A percentile compares a stretch with the other conserved stretches of the same genome.
Conservation (phyloP, 2,113 vertebrate genomes). For the Columba livia region DNA sequence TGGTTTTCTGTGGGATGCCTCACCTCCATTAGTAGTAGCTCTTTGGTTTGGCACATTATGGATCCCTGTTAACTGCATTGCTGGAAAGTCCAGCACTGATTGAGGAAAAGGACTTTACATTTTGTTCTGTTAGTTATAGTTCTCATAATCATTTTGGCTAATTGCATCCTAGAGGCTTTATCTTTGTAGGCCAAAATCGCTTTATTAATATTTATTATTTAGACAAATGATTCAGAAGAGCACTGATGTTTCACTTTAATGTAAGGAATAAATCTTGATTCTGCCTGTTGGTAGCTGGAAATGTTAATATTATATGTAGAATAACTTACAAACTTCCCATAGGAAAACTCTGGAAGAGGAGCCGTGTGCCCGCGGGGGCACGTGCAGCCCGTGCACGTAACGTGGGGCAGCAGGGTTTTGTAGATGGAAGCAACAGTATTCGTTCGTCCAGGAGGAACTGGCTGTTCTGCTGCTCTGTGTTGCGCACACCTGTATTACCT, state of each 20-base stretch:
- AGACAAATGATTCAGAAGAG: neutral
- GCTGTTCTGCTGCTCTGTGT: neutral
- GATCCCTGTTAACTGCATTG: neutral
- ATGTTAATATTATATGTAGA: conserved; percentile 28
- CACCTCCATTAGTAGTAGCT: neutral
- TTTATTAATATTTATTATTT: conserved; percentile 17
- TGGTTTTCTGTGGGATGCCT: neutral
- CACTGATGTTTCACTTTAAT: neutral
- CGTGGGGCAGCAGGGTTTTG: neutral
- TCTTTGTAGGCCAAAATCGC: neutral
- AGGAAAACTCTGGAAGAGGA: neutral
- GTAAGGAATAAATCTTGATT: neutral
- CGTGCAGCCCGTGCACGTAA: neutral
- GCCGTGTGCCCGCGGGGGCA: neutral
- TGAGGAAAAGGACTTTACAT: neutral
- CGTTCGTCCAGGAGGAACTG: neutral
- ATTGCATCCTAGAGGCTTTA: neutral
- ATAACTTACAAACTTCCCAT: neutral
- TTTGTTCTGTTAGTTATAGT: neutral
- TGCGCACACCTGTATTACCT: neutral
- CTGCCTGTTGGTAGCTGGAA: neutral
- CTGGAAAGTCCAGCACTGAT: neutral
- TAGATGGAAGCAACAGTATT: neutral
- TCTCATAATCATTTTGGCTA: neutral
- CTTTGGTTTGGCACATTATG: neutral